Conservation (phyloP, 1,140 invertebrate genomes). For the Holcopasites calliopsidis region DNA sequence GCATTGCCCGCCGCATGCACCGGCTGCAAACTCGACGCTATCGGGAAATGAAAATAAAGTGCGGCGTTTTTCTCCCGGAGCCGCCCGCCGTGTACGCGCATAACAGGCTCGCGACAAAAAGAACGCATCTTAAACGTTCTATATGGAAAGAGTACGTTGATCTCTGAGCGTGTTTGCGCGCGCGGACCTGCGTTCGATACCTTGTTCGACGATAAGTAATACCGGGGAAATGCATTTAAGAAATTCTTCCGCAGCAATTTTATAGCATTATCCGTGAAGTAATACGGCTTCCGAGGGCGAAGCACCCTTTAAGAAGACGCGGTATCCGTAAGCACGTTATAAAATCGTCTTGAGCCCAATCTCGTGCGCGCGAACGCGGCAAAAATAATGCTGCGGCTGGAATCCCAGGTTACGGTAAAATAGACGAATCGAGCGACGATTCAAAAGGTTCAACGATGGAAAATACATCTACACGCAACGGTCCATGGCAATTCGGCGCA, state of each 20-base stretch:
- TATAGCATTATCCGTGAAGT: slow-evolving; percentile 22
- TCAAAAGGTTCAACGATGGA: neutral
- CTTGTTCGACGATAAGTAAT: neutral
- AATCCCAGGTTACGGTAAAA: no score
- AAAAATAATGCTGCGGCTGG: neutral
- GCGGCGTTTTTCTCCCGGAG: slow-evolving; percentile 6
- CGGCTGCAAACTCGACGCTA: slow-evolving; percentile 42
- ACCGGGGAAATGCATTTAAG: slow-evolving; percentile 5
- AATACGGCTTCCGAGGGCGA: slow-evolving; percentile 23
- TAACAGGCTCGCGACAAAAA: neutral
- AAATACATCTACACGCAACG: neutral
- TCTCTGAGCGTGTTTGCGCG: no score
- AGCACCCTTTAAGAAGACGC: slow-evolving; percentile 7
- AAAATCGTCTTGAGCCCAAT: neutral
- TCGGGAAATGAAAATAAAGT: slow-evolving; percentile 44
- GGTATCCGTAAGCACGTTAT: slow-evolving; percentile 30
- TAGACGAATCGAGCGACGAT: neutral
- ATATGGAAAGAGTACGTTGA: neutral
- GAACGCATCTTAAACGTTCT: neutral
- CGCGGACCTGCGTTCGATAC: no score
- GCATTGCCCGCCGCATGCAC: slow-evolving; percentile 34
- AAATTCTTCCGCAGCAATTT: slow-evolving; percentile 21
- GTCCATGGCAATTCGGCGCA: neutral
- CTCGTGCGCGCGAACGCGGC: neutral
- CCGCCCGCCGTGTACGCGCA: neutral